Conservation (phyloP, 2,797 vertebrate species). For the Columba guinea region DNA sequence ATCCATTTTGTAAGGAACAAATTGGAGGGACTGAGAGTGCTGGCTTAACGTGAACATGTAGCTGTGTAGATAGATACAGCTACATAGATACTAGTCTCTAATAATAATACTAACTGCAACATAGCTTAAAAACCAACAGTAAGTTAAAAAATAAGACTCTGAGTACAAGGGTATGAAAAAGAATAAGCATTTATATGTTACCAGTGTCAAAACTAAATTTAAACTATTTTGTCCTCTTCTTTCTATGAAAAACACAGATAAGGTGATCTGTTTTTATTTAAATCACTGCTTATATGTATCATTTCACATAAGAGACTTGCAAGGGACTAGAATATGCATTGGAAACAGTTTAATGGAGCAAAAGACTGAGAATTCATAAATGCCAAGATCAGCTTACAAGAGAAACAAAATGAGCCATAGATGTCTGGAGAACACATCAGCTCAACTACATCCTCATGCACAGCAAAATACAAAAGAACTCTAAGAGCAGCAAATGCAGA, state of each 20-base stretch:
- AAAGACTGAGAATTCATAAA: not conserved
- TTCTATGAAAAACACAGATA: not conserved
- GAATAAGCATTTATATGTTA: not conserved
- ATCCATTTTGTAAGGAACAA: not conserved
- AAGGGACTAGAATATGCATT: not conserved
- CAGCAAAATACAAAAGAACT: not conserved
- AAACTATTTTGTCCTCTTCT: not conserved
- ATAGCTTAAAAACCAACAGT: not conserved
- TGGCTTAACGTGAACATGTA: not conserved
- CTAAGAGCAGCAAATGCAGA: not conserved
- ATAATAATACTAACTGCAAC: not conserved
- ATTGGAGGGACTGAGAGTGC: not conserved
- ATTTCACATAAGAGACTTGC: not conserved
- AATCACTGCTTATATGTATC: not conserved
- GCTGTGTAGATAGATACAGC: no score
- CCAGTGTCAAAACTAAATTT: not conserved
- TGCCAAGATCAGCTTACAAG: not conserved
- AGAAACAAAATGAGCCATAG: constrained; percentile 3
- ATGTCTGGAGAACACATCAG: not conserved
- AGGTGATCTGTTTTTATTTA: not conserved
- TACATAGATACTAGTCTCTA: not conserved
- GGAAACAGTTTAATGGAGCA: not conserved
- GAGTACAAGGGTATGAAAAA: not conserved
- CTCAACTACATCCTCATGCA: not conserved
- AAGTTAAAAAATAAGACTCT: not conserved